phyloP scores from a whole-genome alignment of 2,888 invertebrate species.

The Sepiola atlantica region DNA sequence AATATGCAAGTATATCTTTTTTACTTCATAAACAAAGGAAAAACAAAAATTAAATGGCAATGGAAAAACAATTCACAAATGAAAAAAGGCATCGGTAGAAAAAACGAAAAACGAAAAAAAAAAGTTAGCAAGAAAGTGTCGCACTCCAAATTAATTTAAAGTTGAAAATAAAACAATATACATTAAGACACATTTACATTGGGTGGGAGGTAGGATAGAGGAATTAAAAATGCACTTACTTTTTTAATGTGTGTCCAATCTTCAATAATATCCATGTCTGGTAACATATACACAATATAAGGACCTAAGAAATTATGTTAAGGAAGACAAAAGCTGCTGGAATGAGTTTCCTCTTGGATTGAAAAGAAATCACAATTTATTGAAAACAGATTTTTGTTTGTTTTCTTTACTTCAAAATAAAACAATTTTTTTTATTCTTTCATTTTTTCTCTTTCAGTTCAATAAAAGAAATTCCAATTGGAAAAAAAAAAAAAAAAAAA shows the following conservation, averaged over 20 bases:
- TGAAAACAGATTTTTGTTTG: not conserved
- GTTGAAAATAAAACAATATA: not conserved
- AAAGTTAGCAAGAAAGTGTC: not conserved
- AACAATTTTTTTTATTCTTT: too few species aligned
- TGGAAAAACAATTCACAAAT: not conserved
- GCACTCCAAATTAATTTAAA: not conserved
- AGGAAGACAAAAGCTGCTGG: not conserved
- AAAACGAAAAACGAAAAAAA: not conserved
- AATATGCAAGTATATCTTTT: too few species aligned
- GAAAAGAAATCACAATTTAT: not conserved
- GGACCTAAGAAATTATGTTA: constrained; percentile 77
- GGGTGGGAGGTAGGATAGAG: not conserved
- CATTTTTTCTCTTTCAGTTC: too few species aligned
- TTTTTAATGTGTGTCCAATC: constrained; percentile 95
- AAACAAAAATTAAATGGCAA: not conserved
- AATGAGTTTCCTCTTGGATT: not conserved
- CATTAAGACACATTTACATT: not conserved
- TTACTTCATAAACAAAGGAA: not conserved
- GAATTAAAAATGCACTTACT: constrained; percentile 55
- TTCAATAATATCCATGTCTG: constrained; percentile 93
- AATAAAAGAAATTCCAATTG: too few species aligned
- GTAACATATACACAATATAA: constrained; percentile 95
- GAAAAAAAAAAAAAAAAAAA: too few species aligned
- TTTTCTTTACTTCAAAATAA: too few species aligned
- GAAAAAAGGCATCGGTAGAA: not conserved